Evolutionary conservation across 2,888 invertebrate species (phyloP), one percentile per base, ranked within the genome.

Genomic region (Thyatira batis): DNA sequence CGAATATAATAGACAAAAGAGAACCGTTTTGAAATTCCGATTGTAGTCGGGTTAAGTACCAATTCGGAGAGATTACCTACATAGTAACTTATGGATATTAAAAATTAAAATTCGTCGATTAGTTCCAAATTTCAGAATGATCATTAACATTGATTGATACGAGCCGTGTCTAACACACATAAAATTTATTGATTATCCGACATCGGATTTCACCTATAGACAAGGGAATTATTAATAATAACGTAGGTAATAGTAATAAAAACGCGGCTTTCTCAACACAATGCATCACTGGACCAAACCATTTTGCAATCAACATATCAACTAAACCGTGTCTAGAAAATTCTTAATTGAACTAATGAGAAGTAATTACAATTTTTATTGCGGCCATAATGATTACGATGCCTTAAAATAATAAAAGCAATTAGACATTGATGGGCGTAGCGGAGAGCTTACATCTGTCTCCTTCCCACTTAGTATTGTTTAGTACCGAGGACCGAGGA

Each of bases 391-490:
- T 92, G 88, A 91, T 91, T 92, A 92, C 91, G 92, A 91, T 91
- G 91, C 85, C 89, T 91, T 92, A 92, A 92, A 92, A 92, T 92
- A 92, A 92, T 91, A 92, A 91, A 91, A 92, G 91, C 92, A 91
- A 92, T 92, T 91, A 91, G 89, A 87, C 87, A 87, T 88, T 89
- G 87, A 89, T 85, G 86, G 85, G 83, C 84, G 89, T 84, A 89
- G 85, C 85, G 73, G 81, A 82, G 80, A 76, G 69, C 67, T 60
- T 82, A 70, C 68, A 48, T 69, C 68, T 66, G 78, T 90, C 88
- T 82, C 86, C 71, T 65, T 90, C 80, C 39, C 69, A 64, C 85
- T 51, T 57, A 54, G 60, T 25, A 59, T 54, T 58, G 6, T 56
- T 67, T 65, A 61, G 57, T 64, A 62, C 53, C 60, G 59, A 75